These are phyloP conservation scores for Solenopsis fugax DNA, from an alignment of 1,140 invertebrate species.

Conservation along the genomic window DNA sequence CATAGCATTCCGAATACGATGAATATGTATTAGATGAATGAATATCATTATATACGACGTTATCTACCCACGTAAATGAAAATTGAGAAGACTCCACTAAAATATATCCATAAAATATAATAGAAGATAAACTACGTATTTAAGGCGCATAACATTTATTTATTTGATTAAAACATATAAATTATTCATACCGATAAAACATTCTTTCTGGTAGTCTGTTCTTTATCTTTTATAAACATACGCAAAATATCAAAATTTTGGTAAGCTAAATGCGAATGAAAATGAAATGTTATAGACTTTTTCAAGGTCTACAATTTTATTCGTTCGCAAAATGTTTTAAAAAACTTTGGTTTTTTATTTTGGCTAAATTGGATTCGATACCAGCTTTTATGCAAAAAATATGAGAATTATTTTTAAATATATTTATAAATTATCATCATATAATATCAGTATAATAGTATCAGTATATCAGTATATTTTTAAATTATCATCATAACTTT, in stretches of 20 bases:
- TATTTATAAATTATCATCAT: no score
- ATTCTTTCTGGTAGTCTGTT: not conserved
- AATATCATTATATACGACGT: not conserved
- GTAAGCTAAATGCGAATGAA: not conserved
- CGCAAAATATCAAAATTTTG: not conserved
- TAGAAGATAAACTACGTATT: no score
- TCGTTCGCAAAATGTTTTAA: no score
- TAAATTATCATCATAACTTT: not conserved
- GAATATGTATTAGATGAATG: not conserved
- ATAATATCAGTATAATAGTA: no score
- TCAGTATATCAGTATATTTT: no score
- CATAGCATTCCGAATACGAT: not conserved
- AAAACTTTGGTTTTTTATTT: no score
- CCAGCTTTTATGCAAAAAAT: not conserved
- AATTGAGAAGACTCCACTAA: not conserved
- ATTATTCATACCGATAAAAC: not conserved
- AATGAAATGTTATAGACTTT: no score
- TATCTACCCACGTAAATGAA: conserved; percentile 8
- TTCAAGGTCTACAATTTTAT: no score
- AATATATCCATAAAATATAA: no score
- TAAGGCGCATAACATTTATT: not conserved
- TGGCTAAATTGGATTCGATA: no score
- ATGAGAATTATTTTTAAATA: not conserved
- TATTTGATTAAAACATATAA: not conserved
- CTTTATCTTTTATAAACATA: not conserved